A percentile compares a stretch with the other conserved stretches of the same genome.
Evolutionary conservation across 2,888 invertebrate genomes (phyloP).

Genomic region (Drosophila atroscutellata): DNA sequence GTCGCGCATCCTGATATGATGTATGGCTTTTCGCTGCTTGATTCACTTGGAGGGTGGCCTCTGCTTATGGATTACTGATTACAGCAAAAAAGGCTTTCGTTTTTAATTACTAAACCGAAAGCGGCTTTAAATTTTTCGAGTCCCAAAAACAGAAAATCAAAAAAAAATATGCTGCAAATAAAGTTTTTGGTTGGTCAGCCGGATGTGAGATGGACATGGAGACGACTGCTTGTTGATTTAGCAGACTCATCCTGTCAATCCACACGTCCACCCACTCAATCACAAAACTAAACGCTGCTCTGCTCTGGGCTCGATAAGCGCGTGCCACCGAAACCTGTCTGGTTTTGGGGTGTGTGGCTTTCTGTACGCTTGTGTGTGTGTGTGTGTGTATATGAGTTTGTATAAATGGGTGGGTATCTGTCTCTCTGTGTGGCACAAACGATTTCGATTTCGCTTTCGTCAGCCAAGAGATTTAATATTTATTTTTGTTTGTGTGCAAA

Average conservation of each 20-base stretch:
- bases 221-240: slow-evolving; percentile 73
- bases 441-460: slow-evolving; percentile 61
- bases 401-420: slow-evolving; percentile 25
- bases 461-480: slow-evolving; percentile 76
- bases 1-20: slow-evolving; percentile 61
- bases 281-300: slow-evolving; percentile 74
- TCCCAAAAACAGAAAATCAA: not conserved
- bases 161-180: slow-evolving; percentile 11
- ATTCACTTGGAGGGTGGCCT: slow-evolving; percentile 38
- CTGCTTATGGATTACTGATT: slow-evolving; percentile 42
- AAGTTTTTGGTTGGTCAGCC: slow-evolving; percentile 7
- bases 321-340: slow-evolving; percentile 57
- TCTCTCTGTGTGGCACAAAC: slow-evolving; percentile 50
- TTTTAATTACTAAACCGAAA: slow-evolving; percentile 63
- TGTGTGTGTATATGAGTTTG: not conserved
- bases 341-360: slow-evolving; percentile 17
- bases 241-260: slow-evolving; percentile 83
- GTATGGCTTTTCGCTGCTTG: slow-evolving; percentile 71
- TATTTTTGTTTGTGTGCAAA: slow-evolving; percentile 82
- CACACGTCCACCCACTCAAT: slow-evolving; percentile 81
- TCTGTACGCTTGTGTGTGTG: not conserved
- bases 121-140: slow-evolving; percentile 37
- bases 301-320: slow-evolving; percentile 72
- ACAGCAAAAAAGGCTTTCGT: slow-evolving; percentile 58
- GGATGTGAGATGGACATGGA: slow-evolving; percentile 10